phyloP scores from a whole-genome alignment of 2,888 invertebrate genomes.

The Bellardia pandia region DNA sequence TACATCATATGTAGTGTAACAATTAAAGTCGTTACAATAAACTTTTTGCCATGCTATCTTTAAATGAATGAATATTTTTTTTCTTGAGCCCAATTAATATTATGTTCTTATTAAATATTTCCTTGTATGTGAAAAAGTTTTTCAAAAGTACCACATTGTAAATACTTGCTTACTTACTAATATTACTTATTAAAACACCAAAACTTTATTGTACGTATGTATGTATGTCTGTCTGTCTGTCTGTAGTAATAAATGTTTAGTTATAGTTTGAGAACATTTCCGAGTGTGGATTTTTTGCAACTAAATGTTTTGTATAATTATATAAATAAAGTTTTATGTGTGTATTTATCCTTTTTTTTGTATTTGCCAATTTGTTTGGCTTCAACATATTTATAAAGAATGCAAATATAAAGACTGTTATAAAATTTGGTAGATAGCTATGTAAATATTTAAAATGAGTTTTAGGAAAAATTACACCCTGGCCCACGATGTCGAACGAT shows the following conservation, averaged over 20 bases:
- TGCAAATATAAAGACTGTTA: neutral
- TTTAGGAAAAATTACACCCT: too few species aligned
- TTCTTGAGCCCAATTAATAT: neutral
- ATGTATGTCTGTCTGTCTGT: neutral
- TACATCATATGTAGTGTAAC: too few species aligned
- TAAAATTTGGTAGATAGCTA: too few species aligned
- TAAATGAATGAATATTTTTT: too few species aligned
- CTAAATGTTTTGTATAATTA: neutral
- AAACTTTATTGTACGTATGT: conserved; percentile 1
- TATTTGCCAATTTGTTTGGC: neutral
- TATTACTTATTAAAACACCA: conserved; percentile 32
- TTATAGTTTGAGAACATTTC: neutral
- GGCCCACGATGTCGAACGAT: too few species aligned
- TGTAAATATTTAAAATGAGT: too few species aligned
- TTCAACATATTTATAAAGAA: neutral
- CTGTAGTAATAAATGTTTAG: conserved; percentile 1
- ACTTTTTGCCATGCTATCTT: too few species aligned
- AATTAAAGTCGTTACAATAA: too few species aligned
- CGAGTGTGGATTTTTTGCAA: neutral
- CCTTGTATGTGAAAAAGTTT: conserved; percentile 5
- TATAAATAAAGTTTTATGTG: neutral
- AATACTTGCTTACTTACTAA: neutral
- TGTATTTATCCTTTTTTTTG: neutral
- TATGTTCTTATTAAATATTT: neutral
- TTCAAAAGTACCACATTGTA: conserved; percentile 24